Conservation (phyloP, 2,888 invertebrate genomes). For the Cloeon dipterum region DNA sequence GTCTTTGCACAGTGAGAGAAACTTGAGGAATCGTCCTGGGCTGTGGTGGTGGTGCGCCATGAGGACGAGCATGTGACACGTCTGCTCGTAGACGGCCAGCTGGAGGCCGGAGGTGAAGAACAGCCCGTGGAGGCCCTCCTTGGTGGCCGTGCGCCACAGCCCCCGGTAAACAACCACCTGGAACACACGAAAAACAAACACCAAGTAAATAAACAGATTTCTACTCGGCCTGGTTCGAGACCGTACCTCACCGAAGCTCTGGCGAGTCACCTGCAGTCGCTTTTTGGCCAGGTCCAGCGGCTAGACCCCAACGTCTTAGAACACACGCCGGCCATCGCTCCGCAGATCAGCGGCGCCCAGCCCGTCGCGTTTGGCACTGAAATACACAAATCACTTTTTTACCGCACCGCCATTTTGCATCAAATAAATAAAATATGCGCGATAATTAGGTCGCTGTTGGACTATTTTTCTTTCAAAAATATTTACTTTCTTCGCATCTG, state of each 20-base stretch:
- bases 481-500: no score
- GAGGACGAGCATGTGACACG: slow-evolving; percentile 14
- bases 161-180: slow-evolving; percentile 42
- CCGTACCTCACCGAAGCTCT: slow-evolving; percentile 49
- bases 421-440: no score
- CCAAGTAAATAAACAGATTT: no score
- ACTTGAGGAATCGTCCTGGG: no score
- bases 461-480: no score
- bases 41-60: no score
- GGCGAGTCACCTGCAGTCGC: slow-evolving; percentile 64
- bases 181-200: no score
- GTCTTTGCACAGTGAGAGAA: no score
- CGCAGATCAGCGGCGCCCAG: slow-evolving; percentile 22
- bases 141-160: slow-evolving; percentile 30
- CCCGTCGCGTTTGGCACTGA: neutral
- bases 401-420: no score
- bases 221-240: no score
- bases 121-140: slow-evolving; percentile 46
- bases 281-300: slow-evolving; percentile 80
- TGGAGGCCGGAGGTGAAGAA: slow-evolving; percentile 73
- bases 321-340: slow-evolving; percentile 48
- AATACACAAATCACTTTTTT: no score
- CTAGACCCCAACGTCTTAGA: slow-evolving; percentile 66
- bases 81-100: slow-evolving; percentile 75
- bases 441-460: no score